Conservation (phyloP, 2,113 vertebrate genomes). For the Promerops cafer region DNA sequence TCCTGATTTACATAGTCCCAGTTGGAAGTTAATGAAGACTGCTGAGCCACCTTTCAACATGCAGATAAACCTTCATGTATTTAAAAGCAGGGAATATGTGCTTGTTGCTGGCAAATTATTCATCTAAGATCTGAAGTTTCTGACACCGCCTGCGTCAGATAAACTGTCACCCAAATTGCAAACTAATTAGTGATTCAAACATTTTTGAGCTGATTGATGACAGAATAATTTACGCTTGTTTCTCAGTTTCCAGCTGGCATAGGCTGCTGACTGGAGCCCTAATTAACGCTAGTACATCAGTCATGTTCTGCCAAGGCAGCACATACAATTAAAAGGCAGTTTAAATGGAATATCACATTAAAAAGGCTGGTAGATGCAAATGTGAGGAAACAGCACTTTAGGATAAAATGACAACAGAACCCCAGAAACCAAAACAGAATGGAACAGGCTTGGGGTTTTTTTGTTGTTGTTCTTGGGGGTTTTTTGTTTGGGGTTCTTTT, state of each 20-base stretch:
- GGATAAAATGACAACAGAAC: slow-evolving; percentile 84
- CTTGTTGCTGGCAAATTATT: slow-evolving; percentile 87
- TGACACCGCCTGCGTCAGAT: slow-evolving; percentile 86
- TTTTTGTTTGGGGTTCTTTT: not conserved
- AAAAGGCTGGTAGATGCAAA: slow-evolving; percentile 87
- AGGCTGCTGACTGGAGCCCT: slow-evolving; percentile 89
- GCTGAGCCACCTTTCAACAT: slow-evolving; percentile 84
- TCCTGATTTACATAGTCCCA: slow-evolving; percentile 86
- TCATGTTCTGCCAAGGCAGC: slow-evolving; percentile 94
- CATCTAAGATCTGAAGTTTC: slow-evolving; percentile 84
- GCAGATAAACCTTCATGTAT: slow-evolving; percentile 86
- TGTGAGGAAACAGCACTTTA: slow-evolving; percentile 82
- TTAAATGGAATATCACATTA: slow-evolving; percentile 95
- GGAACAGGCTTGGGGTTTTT: not conserved
- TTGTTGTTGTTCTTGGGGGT: not conserved
- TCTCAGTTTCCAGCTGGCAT: slow-evolving; percentile 97
- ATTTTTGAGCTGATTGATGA: slow-evolving; percentile 97
- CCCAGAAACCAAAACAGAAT: slow-evolving; percentile 82
- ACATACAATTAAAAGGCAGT: slow-evolving; percentile 93
- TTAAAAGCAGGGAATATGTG: slow-evolving; percentile 84
- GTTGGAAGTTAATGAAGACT: slow-evolving; percentile 88
- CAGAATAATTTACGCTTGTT: slow-evolving; percentile 99
- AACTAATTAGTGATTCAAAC: slow-evolving; percentile 99
- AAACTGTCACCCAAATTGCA: slow-evolving; percentile 97
- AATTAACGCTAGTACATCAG: slow-evolving; percentile 97